Conservation (phyloP, 2,797 vertebrate species). For the Adelosebastes latens region DNA sequence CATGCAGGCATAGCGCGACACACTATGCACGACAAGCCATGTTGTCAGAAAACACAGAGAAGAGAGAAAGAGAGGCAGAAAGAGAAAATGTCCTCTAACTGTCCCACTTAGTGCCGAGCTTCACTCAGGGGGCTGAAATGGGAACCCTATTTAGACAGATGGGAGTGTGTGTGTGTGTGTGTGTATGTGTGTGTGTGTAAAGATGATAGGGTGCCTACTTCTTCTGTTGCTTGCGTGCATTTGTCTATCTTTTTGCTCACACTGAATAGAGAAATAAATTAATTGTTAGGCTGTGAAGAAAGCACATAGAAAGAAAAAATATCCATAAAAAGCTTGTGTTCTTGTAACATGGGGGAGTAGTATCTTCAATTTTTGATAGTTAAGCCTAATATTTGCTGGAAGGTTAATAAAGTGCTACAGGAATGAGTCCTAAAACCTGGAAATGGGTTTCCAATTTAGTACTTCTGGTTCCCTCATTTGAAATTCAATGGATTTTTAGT, state of each 20-base stretch:
- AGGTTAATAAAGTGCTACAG: not conserved
- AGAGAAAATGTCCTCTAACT: constrained; percentile 73
- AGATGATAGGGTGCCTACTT: constrained; percentile 40
- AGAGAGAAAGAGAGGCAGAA: constrained; percentile 19
- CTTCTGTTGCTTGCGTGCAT: constrained; percentile 17
- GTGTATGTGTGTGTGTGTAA: constrained; percentile 6
- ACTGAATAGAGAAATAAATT: not conserved
- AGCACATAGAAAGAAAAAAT: not conserved
- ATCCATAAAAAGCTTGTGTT: not conserved
- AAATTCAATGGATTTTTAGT: no score
- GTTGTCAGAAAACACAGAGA: constrained; percentile 3
- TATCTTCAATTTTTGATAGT: not conserved
- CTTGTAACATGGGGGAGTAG: not conserved
- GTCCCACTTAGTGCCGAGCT: constrained; percentile 73
- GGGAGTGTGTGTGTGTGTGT: not conserved
- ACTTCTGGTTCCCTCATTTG: no score
- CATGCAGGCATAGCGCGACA: not conserved
- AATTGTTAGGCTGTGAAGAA: not conserved
- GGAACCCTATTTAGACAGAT: constrained; percentile 65
- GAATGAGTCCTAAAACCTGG: no score
- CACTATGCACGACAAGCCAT: not conserved
- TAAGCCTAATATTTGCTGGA: not conserved
- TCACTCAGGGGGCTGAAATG: constrained; percentile 73
- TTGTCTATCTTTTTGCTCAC: constrained; percentile 7
- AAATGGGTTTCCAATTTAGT: no score